Conservation (phyloP, 2,113 vertebrate species). For the Dolichallabes microphthalmus region DNA sequence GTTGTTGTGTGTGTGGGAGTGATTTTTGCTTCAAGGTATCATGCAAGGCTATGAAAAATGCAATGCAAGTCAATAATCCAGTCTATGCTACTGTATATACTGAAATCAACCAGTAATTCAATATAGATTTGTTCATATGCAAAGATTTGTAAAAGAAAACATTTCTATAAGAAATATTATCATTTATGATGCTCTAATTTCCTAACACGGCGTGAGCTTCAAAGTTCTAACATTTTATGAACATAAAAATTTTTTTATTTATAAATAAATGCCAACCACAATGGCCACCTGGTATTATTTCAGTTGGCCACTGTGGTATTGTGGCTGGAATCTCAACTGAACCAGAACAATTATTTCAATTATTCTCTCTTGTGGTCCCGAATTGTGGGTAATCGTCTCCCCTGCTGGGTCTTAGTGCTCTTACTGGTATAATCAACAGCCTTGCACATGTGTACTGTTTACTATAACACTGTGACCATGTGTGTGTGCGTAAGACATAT, state of each 20-base stretch:
- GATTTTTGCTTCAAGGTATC: not conserved
- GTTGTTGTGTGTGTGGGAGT: not conserved
- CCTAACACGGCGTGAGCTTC: not conserved
- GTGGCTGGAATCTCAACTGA: too few species aligned
- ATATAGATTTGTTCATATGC: not conserved
- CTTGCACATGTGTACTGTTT: too few species aligned
- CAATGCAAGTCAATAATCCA: not conserved
- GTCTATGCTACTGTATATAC: not conserved
- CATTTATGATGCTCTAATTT: not conserved
- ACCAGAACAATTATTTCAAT: too few species aligned
- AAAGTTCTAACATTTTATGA: not conserved
- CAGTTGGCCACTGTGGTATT: too few species aligned
- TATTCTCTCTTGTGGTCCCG: too few species aligned
- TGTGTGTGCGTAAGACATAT: too few species aligned
- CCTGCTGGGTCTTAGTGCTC: too few species aligned
- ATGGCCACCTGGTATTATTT: not conserved
- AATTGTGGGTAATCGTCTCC: too few species aligned
- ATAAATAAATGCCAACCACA: not conserved
- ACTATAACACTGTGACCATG: too few species aligned
- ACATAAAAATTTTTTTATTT: conserved; percentile 22
- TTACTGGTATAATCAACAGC: too few species aligned
- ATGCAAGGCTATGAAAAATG: not conserved
- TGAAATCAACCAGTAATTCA: not conserved
- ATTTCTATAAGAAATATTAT: too few species aligned
- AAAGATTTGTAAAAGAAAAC: not conserved